These are phyloP conservation scores for Subanguina moxae DNA, from an alignment of 1,140 invertebrate genomes.

Conservation along the genomic window DNA sequence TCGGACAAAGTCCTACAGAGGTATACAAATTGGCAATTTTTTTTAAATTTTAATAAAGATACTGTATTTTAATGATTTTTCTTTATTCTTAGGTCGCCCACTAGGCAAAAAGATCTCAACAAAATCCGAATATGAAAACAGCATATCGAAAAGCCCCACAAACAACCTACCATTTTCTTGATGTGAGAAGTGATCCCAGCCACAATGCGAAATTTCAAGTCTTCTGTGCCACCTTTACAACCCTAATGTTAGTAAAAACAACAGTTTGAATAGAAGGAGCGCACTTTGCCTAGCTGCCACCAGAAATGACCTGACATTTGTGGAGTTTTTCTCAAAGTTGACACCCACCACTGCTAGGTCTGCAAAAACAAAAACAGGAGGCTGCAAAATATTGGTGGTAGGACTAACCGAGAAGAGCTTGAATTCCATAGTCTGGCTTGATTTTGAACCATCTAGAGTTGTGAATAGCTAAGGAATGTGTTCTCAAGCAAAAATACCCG, in stretches of 20 bases:
- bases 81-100: too few relatives aligned
- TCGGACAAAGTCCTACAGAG: slow-evolving; percentile 32
- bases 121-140: too few relatives aligned
- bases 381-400: neutral
- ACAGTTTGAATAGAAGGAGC: neutral
- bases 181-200: slow-evolving; percentile 32
- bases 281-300: slow-evolving; percentile 32
- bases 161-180: slow-evolving; percentile 16
- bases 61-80: too few relatives aligned
- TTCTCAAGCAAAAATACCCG: neutral
- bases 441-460: slow-evolving; percentile 45
- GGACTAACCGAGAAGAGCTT: slow-evolving; percentile 14
- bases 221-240: slow-evolving; percentile 13
- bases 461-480: neutral
- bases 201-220: slow-evolving; percentile 33
- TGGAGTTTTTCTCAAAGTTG: slow-evolving; percentile 20
- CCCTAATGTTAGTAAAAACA: neutral
- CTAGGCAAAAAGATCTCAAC: too few relatives aligned
- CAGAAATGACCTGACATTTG: slow-evolving; percentile 35
- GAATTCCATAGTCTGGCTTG: slow-evolving; percentile 46
- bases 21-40: neutral
- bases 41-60: neutral
- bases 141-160: neutral
- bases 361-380: neutral
- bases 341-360: slow-evolving; percentile 47